A percentile compares a stretch with the other conserved stretches of the same genome.
Evolutionary conservation across 2,888 invertebrate species (phyloP).

Genomic region (Spatulosminthurus flaviceps): DNA sequence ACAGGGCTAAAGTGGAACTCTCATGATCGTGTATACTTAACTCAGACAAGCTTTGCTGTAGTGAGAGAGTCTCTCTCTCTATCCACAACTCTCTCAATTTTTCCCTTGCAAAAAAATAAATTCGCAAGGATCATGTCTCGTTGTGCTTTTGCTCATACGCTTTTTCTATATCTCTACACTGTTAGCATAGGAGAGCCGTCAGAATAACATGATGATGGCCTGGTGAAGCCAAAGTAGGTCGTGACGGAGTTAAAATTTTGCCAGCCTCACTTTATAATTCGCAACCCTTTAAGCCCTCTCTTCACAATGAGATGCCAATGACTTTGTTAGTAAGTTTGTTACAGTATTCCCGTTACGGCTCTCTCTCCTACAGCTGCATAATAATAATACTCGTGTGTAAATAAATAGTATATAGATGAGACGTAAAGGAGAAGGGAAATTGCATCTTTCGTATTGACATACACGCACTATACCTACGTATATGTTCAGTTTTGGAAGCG

Average conservation of each 20-base stretch:
- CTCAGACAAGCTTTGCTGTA: not conserved
- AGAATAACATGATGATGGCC: conserved; percentile 22
- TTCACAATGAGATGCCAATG: conserved; percentile 12
- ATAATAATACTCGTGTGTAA: conserved; percentile 11
- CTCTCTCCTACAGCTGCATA: conserved; percentile 1
- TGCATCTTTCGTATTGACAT: not conserved
- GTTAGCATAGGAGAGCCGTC: too few species aligned
- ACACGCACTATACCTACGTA: too few species aligned
- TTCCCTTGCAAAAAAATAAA: conserved; percentile 22
- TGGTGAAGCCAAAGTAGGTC: conserved; percentile 51
- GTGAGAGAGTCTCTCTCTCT: conserved; percentile 9
- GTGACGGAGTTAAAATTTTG: conserved; percentile 52
- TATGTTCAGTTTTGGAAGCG: too few species aligned
- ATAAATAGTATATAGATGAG: not conserved
- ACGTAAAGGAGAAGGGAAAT: not conserved
- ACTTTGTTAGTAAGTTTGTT: conserved; percentile 8
- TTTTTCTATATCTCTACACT: too few species aligned
- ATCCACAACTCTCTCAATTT: not conserved
- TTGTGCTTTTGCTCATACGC: not conserved
- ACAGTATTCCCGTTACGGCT: conserved; percentile 18
- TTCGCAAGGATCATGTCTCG: conserved; percentile 35
- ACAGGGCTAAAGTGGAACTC: too few species aligned
- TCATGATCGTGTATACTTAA: too few species aligned
- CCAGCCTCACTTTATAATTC: conserved; percentile 40
- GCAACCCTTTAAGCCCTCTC: conserved; percentile 39